Conservation (phyloP, 2,888 invertebrate species). For the Octonoba sinensis region DNA sequence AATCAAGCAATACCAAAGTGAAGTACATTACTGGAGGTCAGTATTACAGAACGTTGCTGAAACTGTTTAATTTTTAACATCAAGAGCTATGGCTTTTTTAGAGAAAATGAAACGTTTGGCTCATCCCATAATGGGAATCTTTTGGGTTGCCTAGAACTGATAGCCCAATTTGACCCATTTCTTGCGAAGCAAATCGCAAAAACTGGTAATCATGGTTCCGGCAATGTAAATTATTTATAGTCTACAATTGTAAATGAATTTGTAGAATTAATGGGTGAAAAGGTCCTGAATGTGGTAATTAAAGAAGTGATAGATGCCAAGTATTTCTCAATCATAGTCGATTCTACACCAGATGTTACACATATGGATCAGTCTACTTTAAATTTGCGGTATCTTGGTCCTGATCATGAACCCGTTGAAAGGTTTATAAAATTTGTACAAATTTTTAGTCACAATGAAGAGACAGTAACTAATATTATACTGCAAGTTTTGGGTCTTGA, state of each 20-base stretch:
- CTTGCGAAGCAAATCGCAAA: slow-evolving; percentile 67
- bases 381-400: not conserved
- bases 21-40: slow-evolving; percentile 67
- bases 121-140: slow-evolving; percentile 68
- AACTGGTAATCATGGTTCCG: slow-evolving; percentile 68
- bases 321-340: slow-evolving; percentile 6
- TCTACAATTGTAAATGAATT: slow-evolving; percentile 69
- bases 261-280: slow-evolving; percentile 68
- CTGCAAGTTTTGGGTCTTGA: not conserved
- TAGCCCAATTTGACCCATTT: slow-evolving; percentile 69
- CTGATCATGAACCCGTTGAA: not conserved
- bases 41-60: slow-evolving; percentile 67
- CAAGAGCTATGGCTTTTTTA: too few relatives aligned
- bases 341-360: slow-evolving; percentile 19
- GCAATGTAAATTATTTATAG: slow-evolving; percentile 67
- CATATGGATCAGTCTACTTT: slow-evolving; percentile 16
- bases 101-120: slow-evolving; percentile 67
- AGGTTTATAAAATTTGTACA: not conserved
- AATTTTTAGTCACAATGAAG: not conserved
- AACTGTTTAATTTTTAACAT: slow-evolving; percentile 66
- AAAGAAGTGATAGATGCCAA: slow-evolving; percentile 15
- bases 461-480: not conserved
- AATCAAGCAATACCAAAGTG: slow-evolving; percentile 21
- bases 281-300: slow-evolving; percentile 67
- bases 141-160: slow-evolving; percentile 67